These are phyloP conservation scores for Meganola albula DNA, from an alignment of 2,888 invertebrate species.

Conservation along the genomic window DNA sequence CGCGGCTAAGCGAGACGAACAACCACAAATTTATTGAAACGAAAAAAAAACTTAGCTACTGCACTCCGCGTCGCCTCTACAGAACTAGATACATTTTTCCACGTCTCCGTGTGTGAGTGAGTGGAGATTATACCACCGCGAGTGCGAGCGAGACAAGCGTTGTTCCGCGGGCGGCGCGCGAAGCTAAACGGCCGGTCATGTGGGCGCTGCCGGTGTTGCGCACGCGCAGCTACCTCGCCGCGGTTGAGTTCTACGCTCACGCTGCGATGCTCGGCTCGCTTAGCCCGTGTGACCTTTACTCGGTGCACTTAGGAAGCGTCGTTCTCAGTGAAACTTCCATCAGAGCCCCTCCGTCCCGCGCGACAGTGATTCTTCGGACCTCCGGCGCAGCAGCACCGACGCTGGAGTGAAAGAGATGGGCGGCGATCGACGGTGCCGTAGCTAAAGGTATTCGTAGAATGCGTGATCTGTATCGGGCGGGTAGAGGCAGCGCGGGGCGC, in stretches of 20 bases:
- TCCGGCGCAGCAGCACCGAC: slow-evolving; percentile 52
- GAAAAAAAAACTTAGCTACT: slow-evolving; percentile 72
- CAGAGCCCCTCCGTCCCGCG: slow-evolving; percentile 67
- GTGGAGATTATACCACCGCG: slow-evolving; percentile 19
- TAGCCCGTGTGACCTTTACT: slow-evolving; percentile 74
- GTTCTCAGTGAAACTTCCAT: slow-evolving; percentile 71
- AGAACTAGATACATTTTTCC: slow-evolving; percentile 78
- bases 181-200: slow-evolving; percentile 69
- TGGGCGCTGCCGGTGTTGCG: slow-evolving; percentile 78
- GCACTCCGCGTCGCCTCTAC: slow-evolving; percentile 74
- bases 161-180: slow-evolving; percentile 43
- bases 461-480: slow-evolving; percentile 77
- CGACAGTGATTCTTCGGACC: slow-evolving; percentile 46
- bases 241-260: slow-evolving; percentile 69
- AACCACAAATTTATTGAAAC: slow-evolving; percentile 77
- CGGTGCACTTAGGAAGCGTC: slow-evolving; percentile 77
- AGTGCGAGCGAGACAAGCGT: slow-evolving; percentile 48
- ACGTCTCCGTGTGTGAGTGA: slow-evolving; percentile 58
- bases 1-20: slow-evolving; percentile 72
- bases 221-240: slow-evolving; percentile 70
- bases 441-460: slow-evolving; percentile 76
- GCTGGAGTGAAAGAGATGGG: slow-evolving; percentile 68
- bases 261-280: slow-evolving; percentile 70
- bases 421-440: slow-evolving; percentile 61
- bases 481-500: slow-evolving; percentile 56